Evolutionary conservation across 2,797 vertebrate species (phyloP), one percentile per base, ranked within the genome.

Genomic region (Danionella dracula): DNA sequence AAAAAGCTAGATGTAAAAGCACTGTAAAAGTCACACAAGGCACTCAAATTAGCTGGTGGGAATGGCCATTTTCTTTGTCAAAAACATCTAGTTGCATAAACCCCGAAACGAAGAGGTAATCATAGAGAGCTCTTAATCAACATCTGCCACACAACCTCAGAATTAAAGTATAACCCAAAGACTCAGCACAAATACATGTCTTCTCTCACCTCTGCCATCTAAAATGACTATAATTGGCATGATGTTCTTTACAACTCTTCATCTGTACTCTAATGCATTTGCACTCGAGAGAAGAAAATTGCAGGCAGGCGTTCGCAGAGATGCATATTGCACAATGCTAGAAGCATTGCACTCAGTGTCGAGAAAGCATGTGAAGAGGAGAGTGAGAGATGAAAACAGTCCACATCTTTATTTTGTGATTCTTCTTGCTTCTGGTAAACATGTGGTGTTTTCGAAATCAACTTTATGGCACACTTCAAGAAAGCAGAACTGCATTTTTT

Each of bases 21-120:
- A n/a, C n/a, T n/a, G n/a, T n/a, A n/a, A n/a, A n/a, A n/a, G n/a
- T n/a, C n/a, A n/a, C n/a, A n/a, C n/a, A n/a, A n/a, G n/a, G n/a
- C n/a, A n/a, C n/a, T n/a, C n/a, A n/a, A n/a, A n/a, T n/a, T n/a
- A n/a, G n/a, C n/a, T n/a, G n/a, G n/a, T n/a, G n/a, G n/a, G n/a
- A n/a, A n/a, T n/a, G n/a, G n/a, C n/a, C 66, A 73, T 84, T 81
- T 76, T 79, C 69, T 55, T 74, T 71, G 78, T 82, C 66, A 72
- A 80, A 82, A n/a, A n/a, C n/a, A n/a, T 48, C 57, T 70, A 72
- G 76, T 73, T 65, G 56, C 41, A 49, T 72, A 79, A 45, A 48
- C 40, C 15, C 73, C 73, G 72, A 79, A 55, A 75, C 64, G 46
- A 75, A 55, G 58, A 72, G 61, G 75, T 81, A 84, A 84, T 84